Percentiles rank a stretch among this genome's conserved stretches.
Evolutionary conservation across 2,797 vertebrate species (phyloP).

Genomic region (Phyllotis vaccarum): DNA sequence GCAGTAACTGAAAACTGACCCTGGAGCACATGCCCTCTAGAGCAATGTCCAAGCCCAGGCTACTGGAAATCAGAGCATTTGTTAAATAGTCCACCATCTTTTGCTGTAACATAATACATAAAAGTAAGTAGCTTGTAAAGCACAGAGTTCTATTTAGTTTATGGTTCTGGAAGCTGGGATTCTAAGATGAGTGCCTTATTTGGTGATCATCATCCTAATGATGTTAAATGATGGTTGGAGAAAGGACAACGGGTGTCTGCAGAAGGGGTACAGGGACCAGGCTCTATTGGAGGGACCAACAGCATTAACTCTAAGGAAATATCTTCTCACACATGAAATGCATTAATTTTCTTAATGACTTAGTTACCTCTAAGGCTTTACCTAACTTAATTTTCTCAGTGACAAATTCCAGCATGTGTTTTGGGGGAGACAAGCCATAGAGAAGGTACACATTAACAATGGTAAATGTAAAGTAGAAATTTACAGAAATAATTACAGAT

Average conservation of each 20-base stretch:
- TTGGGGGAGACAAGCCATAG: not conserved
- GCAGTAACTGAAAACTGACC: not conserved
- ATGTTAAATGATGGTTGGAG: not conserved
- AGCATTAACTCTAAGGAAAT: not conserved
- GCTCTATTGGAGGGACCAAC: not conserved
- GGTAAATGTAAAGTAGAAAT: constrained; percentile 1
- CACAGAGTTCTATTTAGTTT: not conserved
- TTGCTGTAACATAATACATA: not conserved
- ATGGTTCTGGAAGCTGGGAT: not conserved
- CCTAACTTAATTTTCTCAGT: not conserved
- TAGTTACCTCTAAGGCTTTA: not conserved
- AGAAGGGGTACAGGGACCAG: not conserved
- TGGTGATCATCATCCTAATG: not conserved
- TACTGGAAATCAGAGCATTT: constrained; percentile 21
- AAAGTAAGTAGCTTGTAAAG: not conserved
- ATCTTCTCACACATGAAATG: not conserved
- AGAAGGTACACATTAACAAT: not conserved
- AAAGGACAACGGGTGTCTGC: not conserved
- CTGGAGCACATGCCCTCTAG: not conserved
- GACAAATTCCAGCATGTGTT: not conserved
- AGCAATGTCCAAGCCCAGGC: not conserved
- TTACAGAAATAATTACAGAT: constrained; percentile 11
- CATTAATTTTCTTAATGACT: too few relatives aligned
- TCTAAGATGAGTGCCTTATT: not conserved
- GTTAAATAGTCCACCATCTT: not conserved